Base-by-base conservation (phyloP, 2,888 invertebrate genomes). In the Thera britannica region DNA sequence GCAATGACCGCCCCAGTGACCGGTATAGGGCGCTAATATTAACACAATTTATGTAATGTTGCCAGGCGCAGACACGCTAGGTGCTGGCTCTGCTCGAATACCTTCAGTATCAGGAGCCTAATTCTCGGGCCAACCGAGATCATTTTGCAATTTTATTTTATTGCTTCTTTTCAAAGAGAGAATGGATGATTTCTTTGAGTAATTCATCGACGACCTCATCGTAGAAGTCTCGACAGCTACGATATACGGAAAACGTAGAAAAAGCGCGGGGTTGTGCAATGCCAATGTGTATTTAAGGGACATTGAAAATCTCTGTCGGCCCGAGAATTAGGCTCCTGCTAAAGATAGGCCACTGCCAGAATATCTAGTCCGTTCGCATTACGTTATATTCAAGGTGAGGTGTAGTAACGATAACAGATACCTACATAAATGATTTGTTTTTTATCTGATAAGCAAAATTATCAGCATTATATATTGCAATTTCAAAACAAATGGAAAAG, bases 1-100 rank as follows among this genome's bases (percentile, higher is more conserved):
- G 83, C 87, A 90, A 87, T 81, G 90, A 88, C 90, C 90, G 90
- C 72, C 85, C 84, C 77, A 89, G 82, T 90, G 84, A 88, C 90
- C 89, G 85, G 86, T 72, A 83, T 83, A 74, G 77, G 73, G 79
- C 76, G 87, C 85, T 83, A 87, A 86, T 78, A 70, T 65, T 70
- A 61, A 59, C 64, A 67, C 60, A 72, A 70, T 62, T 60, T 51
- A 55, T 55, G 34, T 63, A 66, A 62, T 60, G 63, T 54, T 67
- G 67, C 72, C 67, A 67, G 23, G 59, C 66, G 68, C 64, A 81
- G 83, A 82, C 82, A 83, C 75, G 74, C 71, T 74, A 75, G 68
- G 76, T 72, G 74, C 71, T 74, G 75, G 68, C 77, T 72, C 62
- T 71, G 65, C 71, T 48, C 67, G 12, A 67, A 65, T 65, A 55